Percentiles rank a stretch among this genome's conserved stretches.
These are phyloP conservation scores for Oncopodura yosiiana DNA, from an alignment of 1,140 invertebrate species.

Conservation along the genomic window DNA sequence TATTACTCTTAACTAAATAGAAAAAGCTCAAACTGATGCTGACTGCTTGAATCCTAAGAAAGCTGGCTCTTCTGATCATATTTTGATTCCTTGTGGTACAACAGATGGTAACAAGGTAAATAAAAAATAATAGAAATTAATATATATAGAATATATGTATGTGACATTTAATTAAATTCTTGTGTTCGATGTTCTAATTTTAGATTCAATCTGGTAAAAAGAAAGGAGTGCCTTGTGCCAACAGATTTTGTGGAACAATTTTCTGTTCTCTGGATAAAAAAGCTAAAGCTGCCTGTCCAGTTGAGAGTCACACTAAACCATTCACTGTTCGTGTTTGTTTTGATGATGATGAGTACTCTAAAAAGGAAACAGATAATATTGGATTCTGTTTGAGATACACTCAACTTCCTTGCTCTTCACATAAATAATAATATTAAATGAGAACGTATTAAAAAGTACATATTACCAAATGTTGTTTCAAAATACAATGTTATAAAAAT, in stretches of 20 bases:
- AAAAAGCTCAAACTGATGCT: conserved; percentile 36
- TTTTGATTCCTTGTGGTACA: conserved; percentile 36
- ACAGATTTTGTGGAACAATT: conserved; percentile 35
- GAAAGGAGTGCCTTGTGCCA: conserved; percentile 36
- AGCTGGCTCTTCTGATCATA: conserved; percentile 34
- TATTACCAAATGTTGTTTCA: too few relatives aligned
- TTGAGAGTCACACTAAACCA: conserved; percentile 35
- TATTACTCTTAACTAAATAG: conserved; percentile 16
- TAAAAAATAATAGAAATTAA: not conserved
- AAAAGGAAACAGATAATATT: conserved; percentile 36
- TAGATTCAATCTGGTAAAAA: conserved; percentile 36
- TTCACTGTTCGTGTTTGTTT: conserved; percentile 36
- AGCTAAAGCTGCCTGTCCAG: conserved; percentile 34
- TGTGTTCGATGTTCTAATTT: not conserved
- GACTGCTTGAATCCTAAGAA: conserved; percentile 36
- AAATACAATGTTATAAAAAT: too few relatives aligned
- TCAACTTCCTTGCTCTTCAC: conserved; percentile 35
- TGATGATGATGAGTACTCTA: conserved; percentile 35
- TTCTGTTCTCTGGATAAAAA: conserved; percentile 36
- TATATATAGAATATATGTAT: not conserved
- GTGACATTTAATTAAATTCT: not conserved
- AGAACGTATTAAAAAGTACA: too few relatives aligned
- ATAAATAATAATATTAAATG: conserved; percentile 22
- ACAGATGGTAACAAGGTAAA: conserved; percentile 36
- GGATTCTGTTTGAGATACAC: conserved; percentile 36